Base-by-base conservation (phyloP, 2,888 invertebrate species). In the Seladonia tumulorum region DNA sequence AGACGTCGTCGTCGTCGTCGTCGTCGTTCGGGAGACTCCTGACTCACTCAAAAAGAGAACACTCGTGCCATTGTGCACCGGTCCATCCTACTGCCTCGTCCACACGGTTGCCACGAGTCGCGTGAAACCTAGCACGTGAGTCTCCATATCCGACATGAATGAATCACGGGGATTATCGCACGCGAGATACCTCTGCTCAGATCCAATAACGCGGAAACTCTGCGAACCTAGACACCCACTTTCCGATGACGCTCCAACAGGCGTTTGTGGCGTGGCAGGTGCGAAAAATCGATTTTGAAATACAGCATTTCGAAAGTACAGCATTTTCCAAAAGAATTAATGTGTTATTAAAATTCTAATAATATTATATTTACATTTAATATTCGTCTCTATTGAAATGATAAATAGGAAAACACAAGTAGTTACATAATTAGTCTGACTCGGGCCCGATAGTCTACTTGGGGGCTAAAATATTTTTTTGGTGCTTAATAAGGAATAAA, bases 21-120 rank as follows among this genome's bases (percentile, higher is more conserved):
- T 83, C 83, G 79, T 76, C 72, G 79, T 22, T 22, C 53, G 22
- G 53, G 70, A 79, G 70, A 70, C 75, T 70, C 80, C 73, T 90
- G 90, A 91, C 86, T 90, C 89, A 91, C 85, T 81, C 68, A 71
- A 81, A 89, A 85, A 75, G 78, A 83, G 86, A 90, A 92, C 91
- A 91, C 90, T 88, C 81, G 86, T 66, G n/a, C 75, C 86, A 83
- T 79, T 92, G 91, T 90, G 77, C 82, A 47, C 35, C 78, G 88
- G 89, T 89, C 87, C 88, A 88, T 87, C 73, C 77, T 91, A 86
- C 90, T 79, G 92, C 73, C 60, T 73, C 81, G 81, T 87, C 57
- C 91, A 91, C 90, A 90, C 76, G 70, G 0, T 16, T 14, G 1
- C 18, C 49, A 29, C 16, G 25, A 35, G 18, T 82, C 73, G 45